These are phyloP conservation scores for Hirtodrosophila cameraria DNA, from an alignment of 2,888 invertebrate species.

Conservation along the genomic window DNA sequence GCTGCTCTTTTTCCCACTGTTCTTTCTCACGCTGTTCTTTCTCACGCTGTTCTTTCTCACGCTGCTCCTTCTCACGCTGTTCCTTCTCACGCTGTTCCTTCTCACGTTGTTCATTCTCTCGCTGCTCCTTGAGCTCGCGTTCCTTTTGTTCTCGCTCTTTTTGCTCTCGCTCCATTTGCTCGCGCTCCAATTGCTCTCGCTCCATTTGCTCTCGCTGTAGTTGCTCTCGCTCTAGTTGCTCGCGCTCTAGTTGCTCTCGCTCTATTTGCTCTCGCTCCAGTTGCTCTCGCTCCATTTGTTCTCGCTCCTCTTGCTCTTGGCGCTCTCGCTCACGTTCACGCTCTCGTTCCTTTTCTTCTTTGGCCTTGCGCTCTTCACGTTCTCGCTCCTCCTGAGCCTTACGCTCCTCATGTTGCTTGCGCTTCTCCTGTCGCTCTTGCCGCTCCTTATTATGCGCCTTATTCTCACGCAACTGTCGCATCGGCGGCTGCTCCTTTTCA, in stretches of 20 bases:
- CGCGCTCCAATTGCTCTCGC: slow-evolving; percentile 56
- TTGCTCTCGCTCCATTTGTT: slow-evolving; percentile 46
- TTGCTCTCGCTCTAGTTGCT: slow-evolving; percentile 75
- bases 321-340: slow-evolving; percentile 56
- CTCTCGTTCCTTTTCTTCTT: slow-evolving; percentile 72
- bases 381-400: slow-evolving; percentile 66
- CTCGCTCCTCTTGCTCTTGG: slow-evolving; percentile 28
- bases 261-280: slow-evolving; percentile 45
- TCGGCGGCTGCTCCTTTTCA: slow-evolving; percentile 51
- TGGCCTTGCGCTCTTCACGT: slow-evolving; percentile 70
- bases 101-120: slow-evolving; percentile 50
- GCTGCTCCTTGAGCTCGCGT: no score
- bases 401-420: slow-evolving; percentile 44
- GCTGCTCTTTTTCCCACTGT: slow-evolving; percentile 58
- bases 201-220: slow-evolving; percentile 73
- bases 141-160: no score
- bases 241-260: slow-evolving; percentile 22
- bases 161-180: no score
- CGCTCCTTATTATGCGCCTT: slow-evolving; percentile 55
- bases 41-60: no score
- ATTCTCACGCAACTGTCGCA: slow-evolving; percentile 31
- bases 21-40: slow-evolving; percentile 70
- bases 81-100: no score
- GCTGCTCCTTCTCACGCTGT: no score
- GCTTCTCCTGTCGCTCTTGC: slow-evolving; percentile 39